These are phyloP conservation scores for Notocelia uddmanniana DNA, from an alignment of 2,888 invertebrate species.

Conservation along the genomic window DNA sequence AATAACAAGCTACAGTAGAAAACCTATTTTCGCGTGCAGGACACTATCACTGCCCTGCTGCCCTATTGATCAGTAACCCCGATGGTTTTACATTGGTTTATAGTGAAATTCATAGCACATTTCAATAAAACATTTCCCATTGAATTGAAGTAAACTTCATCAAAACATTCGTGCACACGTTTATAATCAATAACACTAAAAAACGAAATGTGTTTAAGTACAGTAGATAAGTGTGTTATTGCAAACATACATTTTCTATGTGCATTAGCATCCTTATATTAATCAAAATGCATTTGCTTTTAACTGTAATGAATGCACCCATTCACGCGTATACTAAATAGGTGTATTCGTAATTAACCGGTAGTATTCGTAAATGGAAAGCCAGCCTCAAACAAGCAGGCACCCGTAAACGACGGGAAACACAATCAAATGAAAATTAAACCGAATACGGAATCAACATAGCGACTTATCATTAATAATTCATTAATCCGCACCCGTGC, in stretches of 20 bases:
- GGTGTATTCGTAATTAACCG: conserved; percentile 17
- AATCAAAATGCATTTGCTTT: background rate
- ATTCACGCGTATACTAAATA: background rate
- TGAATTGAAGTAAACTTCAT: too few species aligned
- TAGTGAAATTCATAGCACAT: too few species aligned
- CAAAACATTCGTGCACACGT: too few species aligned
- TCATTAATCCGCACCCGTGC: conserved; percentile 60
- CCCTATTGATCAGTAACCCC: background rate
- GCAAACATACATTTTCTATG: too few species aligned
- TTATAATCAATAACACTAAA: background rate
- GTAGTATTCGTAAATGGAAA: conserved; percentile 14
- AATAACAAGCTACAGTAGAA: too few species aligned
- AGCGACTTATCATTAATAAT: conserved; percentile 71
- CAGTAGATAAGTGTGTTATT: background rate
- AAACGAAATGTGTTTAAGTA: background rate
- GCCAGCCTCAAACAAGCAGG: conserved; percentile 24
- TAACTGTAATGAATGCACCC: conserved; percentile 18
- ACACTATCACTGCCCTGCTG: too few species aligned
- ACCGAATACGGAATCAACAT: conserved; percentile 64
- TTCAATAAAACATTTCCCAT: too few species aligned
- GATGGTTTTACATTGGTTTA: background rate
- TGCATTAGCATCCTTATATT: background rate
- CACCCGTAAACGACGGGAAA: conserved; percentile 45
- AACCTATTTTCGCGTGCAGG: too few species aligned
- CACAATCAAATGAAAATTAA: conserved; percentile 73